Percentiles rank a stretch among this genome's conserved stretches.
These are phyloP conservation scores for Conus betulinus DNA, from an alignment of 1,140 invertebrate genomes.

Conservation along the genomic window DNA sequence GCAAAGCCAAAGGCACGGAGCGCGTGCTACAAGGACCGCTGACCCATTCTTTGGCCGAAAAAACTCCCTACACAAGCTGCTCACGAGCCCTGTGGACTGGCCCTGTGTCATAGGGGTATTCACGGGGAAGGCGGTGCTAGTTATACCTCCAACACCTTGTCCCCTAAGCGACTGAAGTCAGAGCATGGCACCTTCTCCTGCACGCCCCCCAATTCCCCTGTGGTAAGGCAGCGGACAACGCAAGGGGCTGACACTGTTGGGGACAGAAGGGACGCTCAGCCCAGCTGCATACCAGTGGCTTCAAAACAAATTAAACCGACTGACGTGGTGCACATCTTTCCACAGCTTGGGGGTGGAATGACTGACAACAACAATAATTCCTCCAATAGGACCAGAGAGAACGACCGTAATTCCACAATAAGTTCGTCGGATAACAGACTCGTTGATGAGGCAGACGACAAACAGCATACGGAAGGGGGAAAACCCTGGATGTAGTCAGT, in stretches of 20 bases:
- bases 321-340: neutral
- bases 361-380: neutral
- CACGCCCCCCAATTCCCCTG: neutral
- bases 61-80: neutral
- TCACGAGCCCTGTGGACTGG: neutral
- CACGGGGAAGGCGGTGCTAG: neutral
- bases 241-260: neutral
- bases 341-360: neutral
- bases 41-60: neutral
- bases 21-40: neutral
- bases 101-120: too few species aligned
- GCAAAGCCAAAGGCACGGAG: neutral
- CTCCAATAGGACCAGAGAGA: neutral
- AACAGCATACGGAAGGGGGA: neutral
- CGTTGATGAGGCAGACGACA: neutral
- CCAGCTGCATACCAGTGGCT: neutral
- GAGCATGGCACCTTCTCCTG: constrained; percentile 8
- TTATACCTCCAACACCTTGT: neutral
- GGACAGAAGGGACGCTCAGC: neutral
- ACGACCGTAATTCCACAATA: neutral
- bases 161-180: constrained; percentile 17
- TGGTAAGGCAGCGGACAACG: neutral
- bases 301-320: neutral
- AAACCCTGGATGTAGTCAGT: neutral
- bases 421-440: neutral